A percentile compares a stretch with the other conserved stretches of the same genome.
Evolutionary conservation across 2,113 vertebrate genomes (phyloP).

Genomic region (Strigops habroptila): DNA sequence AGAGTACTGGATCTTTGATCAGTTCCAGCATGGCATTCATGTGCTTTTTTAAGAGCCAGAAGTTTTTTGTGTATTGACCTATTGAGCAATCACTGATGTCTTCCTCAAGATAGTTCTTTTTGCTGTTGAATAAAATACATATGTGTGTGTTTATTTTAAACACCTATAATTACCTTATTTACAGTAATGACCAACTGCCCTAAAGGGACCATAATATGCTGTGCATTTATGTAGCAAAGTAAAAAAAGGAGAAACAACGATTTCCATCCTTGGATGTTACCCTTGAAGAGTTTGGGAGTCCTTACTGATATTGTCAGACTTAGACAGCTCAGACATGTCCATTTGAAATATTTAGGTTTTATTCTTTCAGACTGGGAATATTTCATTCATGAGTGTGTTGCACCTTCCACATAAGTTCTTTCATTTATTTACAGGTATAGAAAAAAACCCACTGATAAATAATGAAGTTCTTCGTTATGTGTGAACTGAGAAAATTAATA

Average conservation of each 20-base stretch:
- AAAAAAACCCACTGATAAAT: background rate
- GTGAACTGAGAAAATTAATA: background rate
- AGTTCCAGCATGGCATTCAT: background rate
- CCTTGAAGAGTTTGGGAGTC: background rate
- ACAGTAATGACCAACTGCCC: background rate
- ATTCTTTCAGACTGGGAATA: background rate
- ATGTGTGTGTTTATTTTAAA: background rate
- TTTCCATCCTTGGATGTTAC: background rate
- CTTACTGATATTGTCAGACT: background rate
- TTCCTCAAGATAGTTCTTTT: background rate
- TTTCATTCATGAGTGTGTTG: background rate
- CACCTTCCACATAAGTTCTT: background rate
- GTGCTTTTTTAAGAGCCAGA: background rate
- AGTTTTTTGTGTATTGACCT: background rate
- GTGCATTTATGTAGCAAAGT: background rate
- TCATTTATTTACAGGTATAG: background rate
- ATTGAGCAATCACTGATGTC: background rate
- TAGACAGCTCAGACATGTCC: background rate
- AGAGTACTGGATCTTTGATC: background rate
- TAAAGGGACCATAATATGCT: background rate
- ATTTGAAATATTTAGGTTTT: background rate
- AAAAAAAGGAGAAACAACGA: background rate
- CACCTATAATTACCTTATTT: background rate
- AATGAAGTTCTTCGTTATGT: background rate
- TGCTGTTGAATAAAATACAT: background rate